Conservation (phyloP, 2,797 vertebrate species). For the Notolabrus celidotus region DNA sequence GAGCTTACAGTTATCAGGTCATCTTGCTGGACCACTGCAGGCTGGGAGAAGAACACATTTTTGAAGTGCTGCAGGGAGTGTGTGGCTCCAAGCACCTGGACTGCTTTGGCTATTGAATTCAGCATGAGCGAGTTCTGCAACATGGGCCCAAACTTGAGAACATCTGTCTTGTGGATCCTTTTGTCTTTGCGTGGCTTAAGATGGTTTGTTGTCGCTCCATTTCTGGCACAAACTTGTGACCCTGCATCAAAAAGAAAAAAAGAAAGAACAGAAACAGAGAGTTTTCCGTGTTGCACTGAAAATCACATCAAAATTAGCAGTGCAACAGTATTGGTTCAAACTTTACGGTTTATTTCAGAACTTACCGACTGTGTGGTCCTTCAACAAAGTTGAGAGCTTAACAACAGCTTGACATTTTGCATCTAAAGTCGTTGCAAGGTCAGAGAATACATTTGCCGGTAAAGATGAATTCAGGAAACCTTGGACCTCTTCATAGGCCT, state of each 20-base stretch:
- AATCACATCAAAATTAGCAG: neutral
- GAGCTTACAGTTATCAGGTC: conserved; percentile 22
- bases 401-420: conserved; percentile 59
- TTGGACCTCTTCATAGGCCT: conserved; percentile 74
- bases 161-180: conserved; percentile 36
- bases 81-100: conserved; percentile 60
- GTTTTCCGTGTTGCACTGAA: neutral
- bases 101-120: conserved; percentile 62
- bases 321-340: neutral
- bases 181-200: conserved; percentile 24
- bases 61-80: conserved; percentile 55
- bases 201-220: conserved; percentile 25
- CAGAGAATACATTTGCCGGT: conserved; percentile 31
- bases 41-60: conserved; percentile 36
- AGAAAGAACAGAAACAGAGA: conserved; percentile 1
- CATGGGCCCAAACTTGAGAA: conserved; percentile 69
- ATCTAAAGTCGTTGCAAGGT: conserved; percentile 63
- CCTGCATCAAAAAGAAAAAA: conserved; percentile 61
- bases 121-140: conserved; percentile 68
- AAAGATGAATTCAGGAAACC: conserved; percentile 56
- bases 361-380: conserved; percentile 63
- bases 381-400: conserved; percentile 58
- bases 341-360: neutral
- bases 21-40: conserved; percentile 36
- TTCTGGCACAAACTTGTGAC: conserved; percentile 24